phyloP scores from a whole-genome alignment of 2,888 invertebrate genomes.

The Scaeva pyrastri region DNA sequence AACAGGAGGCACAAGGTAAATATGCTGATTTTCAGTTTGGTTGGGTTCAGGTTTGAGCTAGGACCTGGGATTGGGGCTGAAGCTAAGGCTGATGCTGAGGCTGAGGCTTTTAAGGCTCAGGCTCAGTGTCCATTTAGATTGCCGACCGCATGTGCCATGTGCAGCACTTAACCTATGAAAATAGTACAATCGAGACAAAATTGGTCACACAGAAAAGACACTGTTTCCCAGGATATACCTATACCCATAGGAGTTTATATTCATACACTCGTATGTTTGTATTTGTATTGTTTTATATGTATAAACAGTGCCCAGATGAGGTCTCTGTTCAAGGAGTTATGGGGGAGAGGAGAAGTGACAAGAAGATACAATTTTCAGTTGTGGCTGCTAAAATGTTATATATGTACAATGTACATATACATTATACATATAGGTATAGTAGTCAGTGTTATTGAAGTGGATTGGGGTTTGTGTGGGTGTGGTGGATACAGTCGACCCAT shows the following conservation, averaged over 20 bases:
- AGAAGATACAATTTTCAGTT: conserved; percentile 36
- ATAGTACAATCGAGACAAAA: conserved; percentile 37
- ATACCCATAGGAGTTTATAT: not conserved
- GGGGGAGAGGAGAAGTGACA: not conserved
- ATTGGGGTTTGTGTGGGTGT: conserved; percentile 51
- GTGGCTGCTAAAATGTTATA: conserved; percentile 50
- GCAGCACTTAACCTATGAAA: conserved; percentile 63
- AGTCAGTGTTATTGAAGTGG: conserved; percentile 46
- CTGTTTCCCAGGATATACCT: not conserved
- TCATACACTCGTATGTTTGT: too few species aligned
- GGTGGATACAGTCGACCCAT: conserved; percentile 40
- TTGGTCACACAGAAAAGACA: conserved; percentile 51
- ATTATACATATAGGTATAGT: too few species aligned
- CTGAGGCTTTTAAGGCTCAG: not conserved
- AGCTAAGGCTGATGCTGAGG: too few species aligned
- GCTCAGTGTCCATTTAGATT: conserved; percentile 51
- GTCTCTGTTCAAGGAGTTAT: conserved; percentile 1
- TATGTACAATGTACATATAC: too few species aligned
- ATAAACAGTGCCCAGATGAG: not conserved
- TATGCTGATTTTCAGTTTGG: conserved; percentile 75
- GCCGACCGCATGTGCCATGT: conserved; percentile 65
- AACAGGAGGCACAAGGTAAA: conserved; percentile 83
- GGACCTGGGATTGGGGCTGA: too few species aligned
- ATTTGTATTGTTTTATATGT: not conserved
- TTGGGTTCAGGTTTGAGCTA: too few species aligned